These are phyloP conservation scores for Rhipidura dahli DNA, from an alignment of 2,113 vertebrate genomes.

Conservation along the genomic window DNA sequence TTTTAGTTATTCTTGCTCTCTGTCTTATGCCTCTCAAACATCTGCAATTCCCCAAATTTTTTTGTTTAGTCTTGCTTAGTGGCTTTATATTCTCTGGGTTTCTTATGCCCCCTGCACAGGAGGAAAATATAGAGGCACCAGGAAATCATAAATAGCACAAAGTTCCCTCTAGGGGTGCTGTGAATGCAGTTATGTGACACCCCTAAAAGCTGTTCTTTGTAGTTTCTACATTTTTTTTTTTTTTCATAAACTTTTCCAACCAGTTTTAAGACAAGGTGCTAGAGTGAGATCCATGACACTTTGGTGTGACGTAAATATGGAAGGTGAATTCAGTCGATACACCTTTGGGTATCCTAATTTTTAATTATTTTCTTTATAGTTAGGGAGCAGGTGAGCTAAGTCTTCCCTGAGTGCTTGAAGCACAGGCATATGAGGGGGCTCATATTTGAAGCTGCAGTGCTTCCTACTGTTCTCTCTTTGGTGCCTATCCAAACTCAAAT, in stretches of 20 bases:
- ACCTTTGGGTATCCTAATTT: neutral
- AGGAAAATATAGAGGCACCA: neutral
- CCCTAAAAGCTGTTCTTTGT: neutral
- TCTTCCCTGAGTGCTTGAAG: neutral
- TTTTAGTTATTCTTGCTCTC: neutral
- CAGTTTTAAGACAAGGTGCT: neutral
- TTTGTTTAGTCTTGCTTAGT: neutral
- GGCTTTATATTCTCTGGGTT: neutral
- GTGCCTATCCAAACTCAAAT: constrained; percentile 32
- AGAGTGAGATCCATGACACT: neutral
- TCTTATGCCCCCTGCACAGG: neutral
- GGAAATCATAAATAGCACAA: neutral
- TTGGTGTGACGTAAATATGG: neutral
- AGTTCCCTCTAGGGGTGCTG: neutral
- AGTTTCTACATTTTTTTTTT: neutral
- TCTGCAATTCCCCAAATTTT: neutral
- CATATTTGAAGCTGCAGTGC: neutral
- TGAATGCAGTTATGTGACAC: neutral
- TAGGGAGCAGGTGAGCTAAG: neutral
- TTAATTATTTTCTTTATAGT: neutral
- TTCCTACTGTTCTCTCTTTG: neutral
- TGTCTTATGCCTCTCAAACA: neutral
- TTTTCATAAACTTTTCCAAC: neutral
- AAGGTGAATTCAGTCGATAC: neutral
- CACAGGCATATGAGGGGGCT: neutral